phyloP scores from a whole-genome alignment of 2,113 vertebrate genomes.

The Cephalopholis sonnerati region DNA sequence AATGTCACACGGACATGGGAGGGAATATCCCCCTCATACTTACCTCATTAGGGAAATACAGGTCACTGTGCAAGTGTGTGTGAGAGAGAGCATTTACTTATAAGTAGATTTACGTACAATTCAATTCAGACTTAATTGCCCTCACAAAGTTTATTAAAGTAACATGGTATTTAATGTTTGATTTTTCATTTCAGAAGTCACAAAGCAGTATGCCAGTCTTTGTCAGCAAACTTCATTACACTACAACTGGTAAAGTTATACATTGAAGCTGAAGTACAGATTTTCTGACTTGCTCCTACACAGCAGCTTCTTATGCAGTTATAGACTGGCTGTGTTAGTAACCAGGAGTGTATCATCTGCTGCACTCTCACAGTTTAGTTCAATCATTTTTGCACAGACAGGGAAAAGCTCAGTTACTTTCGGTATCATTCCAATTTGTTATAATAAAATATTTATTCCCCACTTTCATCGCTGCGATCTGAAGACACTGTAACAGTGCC shows the following conservation, averaged over 20 bases:
- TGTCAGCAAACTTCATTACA: neutral
- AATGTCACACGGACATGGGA: slow-evolving; percentile 25
- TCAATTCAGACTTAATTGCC: neutral
- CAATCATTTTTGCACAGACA: no score
- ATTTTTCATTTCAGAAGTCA: neutral
- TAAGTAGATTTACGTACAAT: neutral
- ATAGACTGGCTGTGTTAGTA: neutral
- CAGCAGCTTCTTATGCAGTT: neutral
- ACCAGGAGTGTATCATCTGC: no score
- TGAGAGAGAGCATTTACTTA: neutral
- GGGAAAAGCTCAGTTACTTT: neutral
- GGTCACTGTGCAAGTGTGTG: neutral
- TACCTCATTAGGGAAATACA: slow-evolving; percentile 15
- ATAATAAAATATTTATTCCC: neutral
- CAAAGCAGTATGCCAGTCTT: neutral
- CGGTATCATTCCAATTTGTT: neutral
- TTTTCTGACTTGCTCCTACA: no score
- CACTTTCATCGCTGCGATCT: neutral
- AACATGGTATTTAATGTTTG: neutral
- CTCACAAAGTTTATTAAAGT: neutral
- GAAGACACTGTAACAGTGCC: no score
- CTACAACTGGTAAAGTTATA: no score
- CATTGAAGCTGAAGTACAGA: no score
- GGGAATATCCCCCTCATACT: slow-evolving; percentile 29
- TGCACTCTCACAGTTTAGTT: neutral